Conservation (phyloP, 92 coral and sea anemone genomes). For the Pocillopora grandis region DNA sequence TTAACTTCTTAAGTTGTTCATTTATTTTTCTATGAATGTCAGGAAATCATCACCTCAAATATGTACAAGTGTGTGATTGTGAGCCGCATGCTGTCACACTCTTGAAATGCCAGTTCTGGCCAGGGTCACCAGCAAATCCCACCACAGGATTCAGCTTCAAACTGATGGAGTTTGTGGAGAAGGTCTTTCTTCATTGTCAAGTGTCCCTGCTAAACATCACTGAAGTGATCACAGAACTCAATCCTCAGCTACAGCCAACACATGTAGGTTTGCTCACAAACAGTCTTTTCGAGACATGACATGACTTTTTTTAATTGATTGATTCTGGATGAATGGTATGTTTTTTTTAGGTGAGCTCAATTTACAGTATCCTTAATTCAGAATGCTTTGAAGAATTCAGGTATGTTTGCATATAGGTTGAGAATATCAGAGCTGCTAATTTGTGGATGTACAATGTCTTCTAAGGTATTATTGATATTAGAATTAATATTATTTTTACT, state of each 20-base stretch:
- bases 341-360: conserved; percentile 55
- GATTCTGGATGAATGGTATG: conserved; percentile 11
- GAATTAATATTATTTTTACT: too few relatives aligned
- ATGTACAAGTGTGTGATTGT: conserved; percentile 46
- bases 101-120: conserved; percentile 49
- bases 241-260: conserved; percentile 48
- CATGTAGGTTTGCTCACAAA: conserved; percentile 36
- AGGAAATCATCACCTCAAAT: conserved; percentile 50
- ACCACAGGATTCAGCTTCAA: conserved; percentile 43
- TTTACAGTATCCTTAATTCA: conserved; percentile 64
- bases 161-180: conserved; percentile 47
- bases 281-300: background rate
- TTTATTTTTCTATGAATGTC: conserved; percentile 1
- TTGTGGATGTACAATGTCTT: background rate
- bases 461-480: background rate
- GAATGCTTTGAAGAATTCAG: conserved; percentile 70
- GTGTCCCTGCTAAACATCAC: conserved; percentile 47
- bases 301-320: conserved; percentile 5
- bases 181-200: conserved; percentile 53
- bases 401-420: conserved; percentile 31
- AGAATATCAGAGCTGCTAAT: background rate
- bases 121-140: conserved; percentile 54
- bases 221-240: conserved; percentile 39
- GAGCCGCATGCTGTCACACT: conserved; percentile 47
- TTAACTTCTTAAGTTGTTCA: background rate